Base-by-base conservation (phyloP, 2,888 invertebrate species). In the Protodeltote pygarga region DNA sequence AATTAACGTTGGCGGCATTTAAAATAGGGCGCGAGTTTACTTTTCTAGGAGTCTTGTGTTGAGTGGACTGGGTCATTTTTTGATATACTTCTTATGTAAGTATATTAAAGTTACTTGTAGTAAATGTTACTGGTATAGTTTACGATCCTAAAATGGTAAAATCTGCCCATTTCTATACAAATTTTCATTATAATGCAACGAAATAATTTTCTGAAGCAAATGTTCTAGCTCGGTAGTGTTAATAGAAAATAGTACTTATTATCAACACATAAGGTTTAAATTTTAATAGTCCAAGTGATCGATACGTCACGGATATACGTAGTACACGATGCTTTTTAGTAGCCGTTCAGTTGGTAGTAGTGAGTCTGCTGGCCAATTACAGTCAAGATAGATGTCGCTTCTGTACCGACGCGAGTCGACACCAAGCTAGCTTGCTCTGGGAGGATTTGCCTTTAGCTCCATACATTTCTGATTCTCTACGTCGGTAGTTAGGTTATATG, bases 401-500 rank as follows among this genome's bases (percentile, higher is more conserved):
- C 63, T 51, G 80, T 82, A 78, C 75, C 81, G 88, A 92, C 91
- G 91, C 91, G 87, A 87, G 81, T 71, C 87, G 84, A 83, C 85
- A 88, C 88, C 90, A 90, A 90, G 91, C 92, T 81, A 83, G 87
- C 90, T 89, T 83, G 87, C 80, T 79, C 85, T 85, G 85, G 88
- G 90, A 91, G 90, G 88, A 84, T 83, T 92, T 88, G 85, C 89
- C 89, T 89, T 85, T 89, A 89, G 90, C 91, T 83, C 88, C 92
- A 92, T 92, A 92, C 92, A 92, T 91, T 92, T 92, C 90, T 89
- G 89, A 89, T 85, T 90, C 91, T 88, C 89, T 91, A 90, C 90
- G 89, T 89, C 87, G 91, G 87, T 89, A 89, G 92, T 92, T 92
- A 91, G 90, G 91, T 92, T 89, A 91, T n/a, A n/a, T 90, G 87